Evolutionary conservation across 2,888 invertebrate genomes (phyloP).

Genomic region (Cotesia congregata): DNA sequence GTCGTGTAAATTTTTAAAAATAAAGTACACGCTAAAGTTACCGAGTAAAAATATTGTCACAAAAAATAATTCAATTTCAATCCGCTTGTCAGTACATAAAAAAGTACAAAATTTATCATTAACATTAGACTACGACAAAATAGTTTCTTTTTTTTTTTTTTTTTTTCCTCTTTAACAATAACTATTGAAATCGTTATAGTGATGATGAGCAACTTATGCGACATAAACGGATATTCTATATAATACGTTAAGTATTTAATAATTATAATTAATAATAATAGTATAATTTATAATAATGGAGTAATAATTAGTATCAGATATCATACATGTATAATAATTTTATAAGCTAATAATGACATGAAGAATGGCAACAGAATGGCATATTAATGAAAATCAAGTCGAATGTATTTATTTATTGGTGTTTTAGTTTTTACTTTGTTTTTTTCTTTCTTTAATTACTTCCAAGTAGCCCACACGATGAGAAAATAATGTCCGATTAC

Average conservation of each 20-base stretch:
- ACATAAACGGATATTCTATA: background rate
- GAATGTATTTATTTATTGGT: background rate
- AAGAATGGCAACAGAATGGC: conserved; percentile 37
- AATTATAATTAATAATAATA: conserved; percentile 2
- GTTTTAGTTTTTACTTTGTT: conserved; percentile 5
- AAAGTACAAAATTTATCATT: conserved; percentile 30
- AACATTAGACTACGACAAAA: background rate
- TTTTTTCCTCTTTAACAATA: background rate
- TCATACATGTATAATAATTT: conserved; percentile 6
- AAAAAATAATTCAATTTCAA: conserved; percentile 2
- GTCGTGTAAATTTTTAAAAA: background rate
- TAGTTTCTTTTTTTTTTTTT: background rate
- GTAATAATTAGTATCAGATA: conserved; percentile 8
- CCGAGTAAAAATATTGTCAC: background rate
- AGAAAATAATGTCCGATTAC: conserved; percentile 24
- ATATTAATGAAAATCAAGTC: conserved; percentile 6
- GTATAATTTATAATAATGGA: background rate
- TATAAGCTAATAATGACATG: conserved; percentile 4
- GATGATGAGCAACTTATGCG: background rate
- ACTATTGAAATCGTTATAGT: background rate
- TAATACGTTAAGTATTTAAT: background rate
- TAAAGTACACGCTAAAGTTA: background rate
- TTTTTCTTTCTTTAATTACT: conserved; percentile 25
- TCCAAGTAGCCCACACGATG: conserved; percentile 38
- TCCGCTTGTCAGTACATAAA: conserved; percentile 16